Percentiles rank a stretch among this genome's conserved stretches.
Conservation (phyloP, 1,140 invertebrate genomes). For the Macrocentrus cingulum region DNA sequence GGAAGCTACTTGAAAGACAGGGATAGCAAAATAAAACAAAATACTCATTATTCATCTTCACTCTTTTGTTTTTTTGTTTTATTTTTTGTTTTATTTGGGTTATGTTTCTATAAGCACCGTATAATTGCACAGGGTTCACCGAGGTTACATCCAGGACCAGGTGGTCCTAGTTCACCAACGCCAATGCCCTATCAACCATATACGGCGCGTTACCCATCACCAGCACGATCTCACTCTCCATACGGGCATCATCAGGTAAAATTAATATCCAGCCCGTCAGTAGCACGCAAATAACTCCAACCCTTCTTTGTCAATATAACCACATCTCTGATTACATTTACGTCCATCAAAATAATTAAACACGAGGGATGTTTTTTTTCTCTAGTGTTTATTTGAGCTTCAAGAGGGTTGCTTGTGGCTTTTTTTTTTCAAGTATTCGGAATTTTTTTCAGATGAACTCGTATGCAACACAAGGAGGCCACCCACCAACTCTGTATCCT, state of each 20-base stretch:
- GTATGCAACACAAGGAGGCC: constrained; percentile 49
- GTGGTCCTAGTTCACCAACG: constrained; percentile 54
- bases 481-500: constrained; percentile 52
- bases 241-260: constrained; percentile 60
- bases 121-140: constrained; percentile 47
- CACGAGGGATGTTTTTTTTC: not conserved
- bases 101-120: not conserved
- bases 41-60: too few species aligned
- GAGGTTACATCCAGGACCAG: constrained; percentile 53
- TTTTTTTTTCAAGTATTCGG: constrained; percentile 4
- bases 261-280: not conserved
- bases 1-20: too few species aligned
- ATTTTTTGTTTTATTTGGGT: too few species aligned
- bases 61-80: constrained; percentile 1
- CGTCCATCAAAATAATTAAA: not conserved
- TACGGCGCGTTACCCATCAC: constrained; percentile 54
- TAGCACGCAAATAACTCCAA: not conserved
- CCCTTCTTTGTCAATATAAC: not conserved
- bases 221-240: constrained; percentile 57
- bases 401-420: constrained; percentile 4
- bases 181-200: constrained; percentile 57
- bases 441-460: constrained; percentile 48
- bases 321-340: not conserved
- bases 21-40: too few species aligned
- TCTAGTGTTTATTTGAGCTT: not conserved